Base-by-base conservation (phyloP, 2,797 vertebrate species). In the Typhlichthys subterraneus region DNA sequence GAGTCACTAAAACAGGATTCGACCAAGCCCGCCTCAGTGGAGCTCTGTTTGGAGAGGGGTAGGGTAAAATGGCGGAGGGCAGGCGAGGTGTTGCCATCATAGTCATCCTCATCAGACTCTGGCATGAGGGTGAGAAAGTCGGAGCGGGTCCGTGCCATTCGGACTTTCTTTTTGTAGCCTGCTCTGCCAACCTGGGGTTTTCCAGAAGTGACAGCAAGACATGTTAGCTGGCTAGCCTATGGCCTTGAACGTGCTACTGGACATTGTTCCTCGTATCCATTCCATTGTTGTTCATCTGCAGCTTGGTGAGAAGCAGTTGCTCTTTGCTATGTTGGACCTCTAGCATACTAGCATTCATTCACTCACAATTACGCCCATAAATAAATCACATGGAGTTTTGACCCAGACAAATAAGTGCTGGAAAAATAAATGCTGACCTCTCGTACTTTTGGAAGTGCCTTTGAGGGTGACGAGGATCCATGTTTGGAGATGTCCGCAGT, bases 1-100 rank as follows among this genome's bases (percentile, higher is more conserved):
- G 96, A 98, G 94, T 99, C 97, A 95, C 96, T 98, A 95, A 97
- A 95, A 94, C 94, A 96, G 89, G 94, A 93, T 91, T 94, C 94
- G 79, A 91, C 92, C 84, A 92, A 87, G 83, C 89, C 88, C 77
- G 88, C 86, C 82, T 91, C 91, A 55, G 88, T 79, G 87, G 86
- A 72, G 83, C 89, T 91, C 60, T 81, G 90, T 88, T 94, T 93
- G 77, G 90, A 86, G 70, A 93, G 92, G 89, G 94, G 93, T 73
- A 93, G 93, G 65, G 92, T 92, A 93, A 59, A 86, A 81, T 88
- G 89, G 57, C 83, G 93, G 88, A 92, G 94, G 92, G 84, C 92
- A 91, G 86, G 88, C 85, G 91, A 90, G 82, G 91, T 91, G 81
- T 84, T 90, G 84, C 89, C 94, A 67, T 94, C 93, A 82, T 88